phyloP scores from a whole-genome alignment of 92 coral and sea anemone genomes.

The Epizoanthus scotinus region DNA sequence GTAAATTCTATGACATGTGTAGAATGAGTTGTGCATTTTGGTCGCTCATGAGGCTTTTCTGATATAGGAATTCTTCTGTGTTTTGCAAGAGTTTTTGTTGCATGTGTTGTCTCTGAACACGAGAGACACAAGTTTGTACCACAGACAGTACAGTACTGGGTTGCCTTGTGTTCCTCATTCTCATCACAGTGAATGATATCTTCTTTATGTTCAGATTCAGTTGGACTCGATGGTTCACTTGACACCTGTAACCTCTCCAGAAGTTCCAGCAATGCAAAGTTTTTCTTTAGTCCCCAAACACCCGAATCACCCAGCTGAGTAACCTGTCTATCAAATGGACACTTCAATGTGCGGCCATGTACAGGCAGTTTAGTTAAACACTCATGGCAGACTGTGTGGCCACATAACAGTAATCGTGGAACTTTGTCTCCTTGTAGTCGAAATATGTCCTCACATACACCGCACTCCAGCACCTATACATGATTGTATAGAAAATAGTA shows the following conservation, averaged over 20 bases:
- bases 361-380: constrained; percentile 91
- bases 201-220: constrained; percentile 66
- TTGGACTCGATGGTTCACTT: constrained; percentile 65
- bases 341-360: constrained; percentile 74
- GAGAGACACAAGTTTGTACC: constrained; percentile 76
- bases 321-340: constrained; percentile 97
- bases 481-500: neutral
- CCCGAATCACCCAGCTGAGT: constrained; percentile 98
- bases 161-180: constrained; percentile 93
- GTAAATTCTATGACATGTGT: constrained; percentile 95
- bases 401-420: constrained; percentile 92
- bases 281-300: constrained; percentile 98
- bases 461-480: constrained; percentile 86
- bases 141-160: constrained; percentile 89
- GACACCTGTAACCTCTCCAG: constrained; percentile 84
- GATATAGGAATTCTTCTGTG: constrained; percentile 93
- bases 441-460: constrained; percentile 97
- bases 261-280: constrained; percentile 93
- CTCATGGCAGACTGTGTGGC: constrained; percentile 97
- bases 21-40: constrained; percentile 86
- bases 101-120: constrained; percentile 89
- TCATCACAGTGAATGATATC: constrained; percentile 90
- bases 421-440: constrained; percentile 98
- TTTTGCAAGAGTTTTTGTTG: constrained; percentile 92
- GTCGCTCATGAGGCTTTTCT: constrained; percentile 90